Evolutionary conservation across 2,888 invertebrate species (phyloP).

Genomic region (Athrips mouffetella): DNA sequence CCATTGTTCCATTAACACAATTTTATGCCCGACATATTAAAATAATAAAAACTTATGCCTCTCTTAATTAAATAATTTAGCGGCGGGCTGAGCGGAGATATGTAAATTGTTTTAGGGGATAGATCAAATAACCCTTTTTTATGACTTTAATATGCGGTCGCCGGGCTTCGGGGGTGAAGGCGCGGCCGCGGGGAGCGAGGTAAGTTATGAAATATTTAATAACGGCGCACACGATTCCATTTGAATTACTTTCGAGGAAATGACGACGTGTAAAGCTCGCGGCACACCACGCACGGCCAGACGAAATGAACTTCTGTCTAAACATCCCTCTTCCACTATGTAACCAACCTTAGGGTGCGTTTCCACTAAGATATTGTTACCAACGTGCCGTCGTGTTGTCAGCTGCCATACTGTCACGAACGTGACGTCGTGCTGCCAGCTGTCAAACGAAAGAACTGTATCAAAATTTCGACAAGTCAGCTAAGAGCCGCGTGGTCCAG

Average conservation of each 20-base stretch:
- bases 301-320: not conserved
- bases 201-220: slow-evolving; percentile 80
- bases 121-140: slow-evolving; percentile 80
- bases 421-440: too few species aligned
- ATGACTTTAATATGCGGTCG: slow-evolving; percentile 79
- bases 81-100: slow-evolving; percentile 75
- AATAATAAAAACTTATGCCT: slow-evolving; percentile 80
- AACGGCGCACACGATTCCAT: slow-evolving; percentile 78
- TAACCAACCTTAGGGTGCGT: not conserved
- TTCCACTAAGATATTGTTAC: too few species aligned
- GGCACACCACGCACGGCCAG: slow-evolving; percentile 41
- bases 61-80: slow-evolving; percentile 80
- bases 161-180: slow-evolving; percentile 44
- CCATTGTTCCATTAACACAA: slow-evolving; percentile 75
- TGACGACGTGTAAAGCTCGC: slow-evolving; percentile 66
- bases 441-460: too few species aligned
- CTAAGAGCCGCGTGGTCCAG: too few species aligned
- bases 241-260: slow-evolving; percentile 79
- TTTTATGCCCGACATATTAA: slow-evolving; percentile 77
- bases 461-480: too few species aligned
- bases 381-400: too few species aligned
- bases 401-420: too few species aligned
- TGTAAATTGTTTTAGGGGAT: slow-evolving; percentile 80
- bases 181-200: slow-evolving; percentile 42
- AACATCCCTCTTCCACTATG: slow-evolving; percentile 3